Percentiles rank a stretch among this genome's conserved stretches.
Evolutionary conservation across 92 coral and sea anemone genomes (phyloP).

Genomic region (Porites cylindrica): DNA sequence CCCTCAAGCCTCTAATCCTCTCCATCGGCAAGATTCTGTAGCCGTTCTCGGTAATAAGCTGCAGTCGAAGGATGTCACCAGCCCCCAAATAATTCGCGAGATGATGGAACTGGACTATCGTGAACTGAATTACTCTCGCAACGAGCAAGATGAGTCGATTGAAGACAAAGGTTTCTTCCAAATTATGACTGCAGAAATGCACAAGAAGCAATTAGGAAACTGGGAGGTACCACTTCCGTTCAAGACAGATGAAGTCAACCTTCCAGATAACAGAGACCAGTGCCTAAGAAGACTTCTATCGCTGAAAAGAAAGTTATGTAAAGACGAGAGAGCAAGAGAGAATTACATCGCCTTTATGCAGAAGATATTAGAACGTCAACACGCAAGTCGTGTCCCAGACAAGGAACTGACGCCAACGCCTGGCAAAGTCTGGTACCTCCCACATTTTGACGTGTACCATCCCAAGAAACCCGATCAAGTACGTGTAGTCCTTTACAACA

Average conservation of each 20-base stretch:
- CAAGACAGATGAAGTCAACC: constrained; percentile 28
- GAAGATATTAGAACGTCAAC: no score
- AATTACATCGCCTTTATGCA: neutral
- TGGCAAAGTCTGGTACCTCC: no score
- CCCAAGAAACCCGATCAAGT: no score
- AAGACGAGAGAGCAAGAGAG: neutral
- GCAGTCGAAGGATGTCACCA: constrained; percentile 49
- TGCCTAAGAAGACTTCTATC: constrained; percentile 42
- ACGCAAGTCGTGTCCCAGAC: no score
- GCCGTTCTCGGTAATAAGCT: constrained; percentile 2
- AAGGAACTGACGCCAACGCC: no score
- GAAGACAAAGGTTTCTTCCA: constrained; percentile 68
- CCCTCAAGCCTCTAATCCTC: neutral
- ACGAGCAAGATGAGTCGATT: constrained; percentile 67
- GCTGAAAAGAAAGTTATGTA: constrained; percentile 13
- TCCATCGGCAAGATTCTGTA: constrained; percentile 7
- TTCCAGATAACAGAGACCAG: no score
- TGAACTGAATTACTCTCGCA: constrained; percentile 63
- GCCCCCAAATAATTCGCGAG: constrained; percentile 57
- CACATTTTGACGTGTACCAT: no score
- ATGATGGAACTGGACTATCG: constrained; percentile 84
- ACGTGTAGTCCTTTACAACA: no score
- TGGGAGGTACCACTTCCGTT: constrained; percentile 67
- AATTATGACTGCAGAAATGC: constrained; percentile 41
- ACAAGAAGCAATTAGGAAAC: constrained; percentile 47